Base-by-base conservation (phyloP, 2,113 vertebrate species). In the Psilopsiagon aymara region DNA sequence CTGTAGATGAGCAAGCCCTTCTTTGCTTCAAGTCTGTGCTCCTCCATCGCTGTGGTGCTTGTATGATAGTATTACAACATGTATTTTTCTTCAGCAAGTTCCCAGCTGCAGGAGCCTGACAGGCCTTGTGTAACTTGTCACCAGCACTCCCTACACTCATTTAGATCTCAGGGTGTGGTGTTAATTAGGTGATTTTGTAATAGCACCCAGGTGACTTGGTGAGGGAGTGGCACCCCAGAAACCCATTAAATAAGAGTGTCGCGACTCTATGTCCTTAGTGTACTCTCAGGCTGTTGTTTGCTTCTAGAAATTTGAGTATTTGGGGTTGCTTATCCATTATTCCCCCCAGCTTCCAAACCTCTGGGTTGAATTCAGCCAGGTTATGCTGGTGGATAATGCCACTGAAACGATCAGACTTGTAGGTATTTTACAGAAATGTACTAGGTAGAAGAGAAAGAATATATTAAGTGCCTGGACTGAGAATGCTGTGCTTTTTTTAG, bases 121-220 rank as follows among this genome's bases (percentile, higher is more conserved):
- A 57, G 33, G 53, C 91, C 73, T 96, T 94, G 90, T 79, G 64
- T 66, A 96, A 94, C 37, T 84, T 82, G 37, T 31, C 81, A 96
- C 35, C 77, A 94, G 57, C 92, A 92, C 94, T 92, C 92, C 94
- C 86, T 44, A 68, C 52, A 17, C 81, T 92, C 13, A 0, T 93
- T 91, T 94, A 86, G 86, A 70, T 95, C 91, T 79, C 77, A 80
- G 67, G 96, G 96, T 94, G 96, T 87, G 94, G 83, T 37, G 71
- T 92, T 95, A 96, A 96, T 95, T 94, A 94, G 77, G 86, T 91
- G 73, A 91, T 96, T 95, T 85, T 79, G 88, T 96, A 96, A 94
- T 53, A 92, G 82, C 62, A 86, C 69, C 73, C 37, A 31, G 70
- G 77, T 94, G 78, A 71, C 44, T 73, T 94, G 53, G 53, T 79